A percentile compares a stretch with the other conserved stretches of the same genome.
These are phyloP conservation scores for Chaetura pelagica DNA, from an alignment of 2,113 vertebrate genomes.

Conservation along the genomic window DNA sequence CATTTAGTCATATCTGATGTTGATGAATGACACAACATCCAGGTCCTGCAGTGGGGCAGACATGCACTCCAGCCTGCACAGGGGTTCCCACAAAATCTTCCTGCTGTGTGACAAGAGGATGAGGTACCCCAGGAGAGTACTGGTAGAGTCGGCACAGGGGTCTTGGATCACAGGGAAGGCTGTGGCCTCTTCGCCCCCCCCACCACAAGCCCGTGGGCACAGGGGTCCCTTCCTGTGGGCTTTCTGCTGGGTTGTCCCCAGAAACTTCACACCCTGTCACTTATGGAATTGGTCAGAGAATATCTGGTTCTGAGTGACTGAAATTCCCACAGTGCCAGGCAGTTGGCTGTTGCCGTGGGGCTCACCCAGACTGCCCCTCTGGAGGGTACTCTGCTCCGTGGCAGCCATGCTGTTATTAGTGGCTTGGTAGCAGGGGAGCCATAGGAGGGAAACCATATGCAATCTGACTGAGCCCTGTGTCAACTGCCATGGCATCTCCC, in stretches of 20 bases:
- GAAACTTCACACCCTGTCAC: no score
- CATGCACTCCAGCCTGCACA: neutral
- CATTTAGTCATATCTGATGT: neutral
- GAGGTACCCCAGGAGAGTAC: neutral
- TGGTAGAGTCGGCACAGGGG: no score
- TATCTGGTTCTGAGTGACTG: no score
- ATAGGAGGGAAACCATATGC: neutral
- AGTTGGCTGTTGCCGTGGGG: neutral
- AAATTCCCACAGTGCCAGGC: no score
- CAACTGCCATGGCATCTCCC: neutral
- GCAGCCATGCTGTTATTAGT: rapidly evolving
- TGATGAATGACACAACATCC: neutral
- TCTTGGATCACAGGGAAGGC: neutral
- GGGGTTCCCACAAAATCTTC: neutral
- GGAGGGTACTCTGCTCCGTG: neutral
- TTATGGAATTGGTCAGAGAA: no score
- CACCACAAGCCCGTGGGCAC: no score
- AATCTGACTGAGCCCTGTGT: no score
- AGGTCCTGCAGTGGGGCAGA: neutral
- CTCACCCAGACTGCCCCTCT: neutral
- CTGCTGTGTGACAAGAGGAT: no score
- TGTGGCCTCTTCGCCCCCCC: neutral
- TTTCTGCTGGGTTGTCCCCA: no score
- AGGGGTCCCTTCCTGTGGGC: no score
- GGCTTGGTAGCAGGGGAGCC: no score